Evolutionary conservation across 1,140 invertebrate species (phyloP), one percentile per base, ranked within the genome.

Genomic region (Stegodyphus dumicola): DNA sequence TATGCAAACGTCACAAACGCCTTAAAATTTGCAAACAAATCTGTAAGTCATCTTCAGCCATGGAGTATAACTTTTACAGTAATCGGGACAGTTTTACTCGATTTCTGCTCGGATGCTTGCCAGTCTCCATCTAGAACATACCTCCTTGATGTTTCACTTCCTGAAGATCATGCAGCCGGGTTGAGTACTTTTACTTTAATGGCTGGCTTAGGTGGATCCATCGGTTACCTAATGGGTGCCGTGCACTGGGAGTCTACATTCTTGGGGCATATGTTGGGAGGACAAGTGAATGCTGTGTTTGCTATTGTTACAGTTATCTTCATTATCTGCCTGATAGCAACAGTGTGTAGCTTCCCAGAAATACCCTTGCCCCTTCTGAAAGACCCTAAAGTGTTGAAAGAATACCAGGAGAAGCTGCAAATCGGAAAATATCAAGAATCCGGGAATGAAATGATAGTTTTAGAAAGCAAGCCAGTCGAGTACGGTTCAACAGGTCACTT

Each of bases 101-200:
- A 99, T 90, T 98, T 99, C 90, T 96, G 98, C 90, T 97, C 97
- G 1, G 97, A 99, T 90, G 96, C 97, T 53, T 98, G 97, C 88
- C 97, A 99, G 90, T 97, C 96, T 89, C 97, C 98, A 0, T 93
- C 96, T 0, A 92, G 97, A 87, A 96, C 97, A 60, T 99, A 97
- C 92, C 92, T 99, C 0, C 92, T 99, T 10, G 98, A 99, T 89
- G 95, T 99, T 15, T 97, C 95, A 65, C 90, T 97, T 87, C 94
- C 96, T 94, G 96, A 97, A 91, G 97, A 99, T 90, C 97, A 99
- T 89, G 95, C 96, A 0, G 93, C 93, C 88, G 97, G 98, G 1
- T 91, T 99, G 3, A 98, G 96, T 87, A 98, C 96, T 3, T 99
- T 99, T 88, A 98, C 97, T 0, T 94, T 98, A 81, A 98, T 99